phyloP scores from a whole-genome alignment of 2,888 invertebrate genomes.

The Dolichopus griseipennis region DNA sequence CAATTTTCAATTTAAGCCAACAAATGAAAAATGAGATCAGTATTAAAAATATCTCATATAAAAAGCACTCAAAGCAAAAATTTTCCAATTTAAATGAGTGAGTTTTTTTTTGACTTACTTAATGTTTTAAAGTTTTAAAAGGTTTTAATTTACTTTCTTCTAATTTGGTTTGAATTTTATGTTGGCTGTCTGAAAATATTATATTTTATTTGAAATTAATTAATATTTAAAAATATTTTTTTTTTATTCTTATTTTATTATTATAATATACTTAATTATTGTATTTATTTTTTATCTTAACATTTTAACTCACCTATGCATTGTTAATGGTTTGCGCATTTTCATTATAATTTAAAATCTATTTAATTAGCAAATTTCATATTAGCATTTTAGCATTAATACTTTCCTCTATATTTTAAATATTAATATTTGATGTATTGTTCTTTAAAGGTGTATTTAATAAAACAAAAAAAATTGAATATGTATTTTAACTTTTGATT shows the following conservation, averaged over 20 bases:
- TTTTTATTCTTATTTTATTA: background rate
- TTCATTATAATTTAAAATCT: background rate
- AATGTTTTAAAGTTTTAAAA: too few relatives aligned
- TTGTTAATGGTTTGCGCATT: background rate
- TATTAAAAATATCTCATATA: too few relatives aligned
- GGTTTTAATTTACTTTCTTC: too few relatives aligned
- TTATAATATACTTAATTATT: background rate
- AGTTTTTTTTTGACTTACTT: too few relatives aligned
- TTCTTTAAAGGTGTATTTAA: background rate
- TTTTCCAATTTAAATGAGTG: too few relatives aligned
- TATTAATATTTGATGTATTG: background rate
- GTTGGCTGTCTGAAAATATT: too few relatives aligned
- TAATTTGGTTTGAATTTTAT: too few relatives aligned
- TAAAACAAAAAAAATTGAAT: background rate
- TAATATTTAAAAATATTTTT: background rate
- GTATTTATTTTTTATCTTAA: background rate
- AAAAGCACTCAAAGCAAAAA: too few relatives aligned
- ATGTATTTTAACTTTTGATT: background rate
- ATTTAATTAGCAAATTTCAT: background rate
- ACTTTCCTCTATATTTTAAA: too few relatives aligned
- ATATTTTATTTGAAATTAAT: too few relatives aligned
- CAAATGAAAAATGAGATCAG: too few relatives aligned
- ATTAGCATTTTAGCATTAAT: background rate
- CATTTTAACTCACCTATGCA: background rate
- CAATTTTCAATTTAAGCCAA: too few relatives aligned